Evolutionary conservation across 2,888 invertebrate genomes (phyloP).

Genomic region (Heteromyza rotundicornis): DNA sequence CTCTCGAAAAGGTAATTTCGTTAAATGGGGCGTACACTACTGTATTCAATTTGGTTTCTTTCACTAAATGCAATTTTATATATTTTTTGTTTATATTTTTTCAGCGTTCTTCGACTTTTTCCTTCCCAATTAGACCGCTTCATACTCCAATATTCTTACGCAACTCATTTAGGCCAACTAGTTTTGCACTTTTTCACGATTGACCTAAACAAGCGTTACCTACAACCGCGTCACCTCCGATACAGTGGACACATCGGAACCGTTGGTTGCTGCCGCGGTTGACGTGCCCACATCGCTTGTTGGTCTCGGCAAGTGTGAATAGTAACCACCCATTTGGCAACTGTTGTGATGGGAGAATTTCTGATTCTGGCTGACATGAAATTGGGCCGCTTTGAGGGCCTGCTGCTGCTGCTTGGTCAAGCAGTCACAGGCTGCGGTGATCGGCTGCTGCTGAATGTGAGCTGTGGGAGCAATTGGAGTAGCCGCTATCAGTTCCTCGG

Average conservation of each 20-base stretch:
- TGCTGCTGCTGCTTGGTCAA: slow-evolving; percentile 48
- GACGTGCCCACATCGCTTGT: slow-evolving; percentile 54
- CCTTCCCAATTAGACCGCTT: no score
- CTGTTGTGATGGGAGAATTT: slow-evolving; percentile 54
- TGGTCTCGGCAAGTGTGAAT: slow-evolving; percentile 58
- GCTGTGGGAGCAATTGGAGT: no score
- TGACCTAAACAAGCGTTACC: slow-evolving; percentile 46
- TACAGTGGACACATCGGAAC: slow-evolving; percentile 65
- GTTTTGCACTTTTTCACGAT: no score
- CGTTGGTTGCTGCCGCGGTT: slow-evolving; percentile 27
- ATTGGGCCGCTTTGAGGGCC: slow-evolving; percentile 49
- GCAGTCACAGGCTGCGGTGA: slow-evolving; percentile 45
- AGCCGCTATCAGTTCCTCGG: slow-evolving; percentile 73
- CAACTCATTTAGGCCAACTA: no score
- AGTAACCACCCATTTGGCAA: slow-evolving; percentile 60
- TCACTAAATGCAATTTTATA: no score
- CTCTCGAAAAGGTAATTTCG: no score
- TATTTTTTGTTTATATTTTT: no score
- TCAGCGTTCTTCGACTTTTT: no score
- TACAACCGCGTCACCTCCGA: slow-evolving; percentile 76
- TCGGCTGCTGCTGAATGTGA: slow-evolving; percentile 26
- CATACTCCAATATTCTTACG: no score
- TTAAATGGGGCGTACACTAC: no score
- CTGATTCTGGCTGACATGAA: slow-evolving; percentile 49
- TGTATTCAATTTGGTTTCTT: no score